Base-by-base conservation (phyloP, 2,113 vertebrate species). In the Aegithalos caudatus region DNA sequence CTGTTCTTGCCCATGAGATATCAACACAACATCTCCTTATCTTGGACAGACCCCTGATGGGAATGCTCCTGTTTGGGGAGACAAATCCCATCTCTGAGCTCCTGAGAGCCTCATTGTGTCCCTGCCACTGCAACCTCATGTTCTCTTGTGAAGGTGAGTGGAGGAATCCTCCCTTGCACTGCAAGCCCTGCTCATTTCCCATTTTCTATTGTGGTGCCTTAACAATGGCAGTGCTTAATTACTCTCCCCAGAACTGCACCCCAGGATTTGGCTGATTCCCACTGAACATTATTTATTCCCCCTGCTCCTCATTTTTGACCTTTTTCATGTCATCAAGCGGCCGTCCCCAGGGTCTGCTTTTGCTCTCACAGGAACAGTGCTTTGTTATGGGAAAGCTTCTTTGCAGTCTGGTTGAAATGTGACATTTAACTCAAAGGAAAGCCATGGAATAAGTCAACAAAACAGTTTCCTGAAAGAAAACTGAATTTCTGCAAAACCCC, bases 211-310 rank as follows among this genome's bases (percentile, higher is more conserved):
- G 93, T 94, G 64, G 53, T 92, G 76, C 69, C 53, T 92, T 84
- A 96, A 96, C 95, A 97, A 97, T 96, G 71, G 88, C 56, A 94
- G 35, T 61, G 62, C 48, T 83, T 96, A 88, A 96, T 95, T 92
- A 50, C 57, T 74, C 79, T 84, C 44, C 78, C 37, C 66, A 62
- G 25, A 78, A 45, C 8, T 93, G 86, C 76, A 86, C 42, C 76
- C 80, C 60, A 92, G 64, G 21, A 92, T 72, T 57, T 90, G 76
- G 85, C 76, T 84, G 64, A 79, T 64, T 85, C 86, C 76, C 90
- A 83, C 70, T 73, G 86, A 69, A 62, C 11, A 7, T 83, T 93
- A 81, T 79, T 79, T 88, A 77, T 53, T 38, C 21, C 25, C 14
- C 17, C 35, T 3, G 3, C 19, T 33, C 40, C 20, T 35, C 29